phyloP scores from a whole-genome alignment of 2,797 vertebrate species.

The Vireo griseus region DNA sequence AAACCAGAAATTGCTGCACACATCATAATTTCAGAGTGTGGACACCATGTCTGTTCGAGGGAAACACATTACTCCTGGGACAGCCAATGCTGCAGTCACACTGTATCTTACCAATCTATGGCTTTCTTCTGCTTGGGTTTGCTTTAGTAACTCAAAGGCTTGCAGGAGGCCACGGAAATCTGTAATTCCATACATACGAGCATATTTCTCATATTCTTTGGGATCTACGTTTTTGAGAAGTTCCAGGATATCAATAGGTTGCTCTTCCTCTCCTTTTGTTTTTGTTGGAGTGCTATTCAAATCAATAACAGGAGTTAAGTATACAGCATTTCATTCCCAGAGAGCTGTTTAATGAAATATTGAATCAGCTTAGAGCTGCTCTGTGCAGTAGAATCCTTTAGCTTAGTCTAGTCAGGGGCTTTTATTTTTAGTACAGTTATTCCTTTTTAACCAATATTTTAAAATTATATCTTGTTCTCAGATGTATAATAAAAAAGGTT shows the following conservation, averaged over 20 bases:
- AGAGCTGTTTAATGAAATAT: neutral
- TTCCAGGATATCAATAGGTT: conserved; percentile 94
- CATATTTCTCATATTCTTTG: conserved; percentile 99
- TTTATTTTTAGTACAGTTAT: neutral
- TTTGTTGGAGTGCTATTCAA: conserved; percentile 87
- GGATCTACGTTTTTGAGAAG: conserved; percentile 97
- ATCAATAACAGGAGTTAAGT: conserved; percentile 7
- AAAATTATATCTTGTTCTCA: neutral
- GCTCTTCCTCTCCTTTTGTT: conserved; percentile 89
- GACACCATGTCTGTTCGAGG: neutral
- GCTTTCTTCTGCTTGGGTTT: conserved; percentile 87
- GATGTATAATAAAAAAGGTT: neutral
- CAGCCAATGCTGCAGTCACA: neutral
- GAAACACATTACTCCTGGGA: neutral
- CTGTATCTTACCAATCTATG: conserved; percentile 83
- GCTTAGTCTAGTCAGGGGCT: neutral
- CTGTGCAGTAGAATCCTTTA: neutral
- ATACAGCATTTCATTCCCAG: neutral
- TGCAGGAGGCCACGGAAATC: conserved; percentile 97
- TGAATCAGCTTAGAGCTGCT: neutral
- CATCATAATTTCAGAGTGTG: neutral
- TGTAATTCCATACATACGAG: conserved; percentile 97
- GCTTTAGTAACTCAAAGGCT: conserved; percentile 93
- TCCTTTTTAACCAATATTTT: neutral
- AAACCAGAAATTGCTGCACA: neutral